phyloP scores from a whole-genome alignment of 1,140 invertebrate genomes.

The Papilio aristodemus region DNA sequence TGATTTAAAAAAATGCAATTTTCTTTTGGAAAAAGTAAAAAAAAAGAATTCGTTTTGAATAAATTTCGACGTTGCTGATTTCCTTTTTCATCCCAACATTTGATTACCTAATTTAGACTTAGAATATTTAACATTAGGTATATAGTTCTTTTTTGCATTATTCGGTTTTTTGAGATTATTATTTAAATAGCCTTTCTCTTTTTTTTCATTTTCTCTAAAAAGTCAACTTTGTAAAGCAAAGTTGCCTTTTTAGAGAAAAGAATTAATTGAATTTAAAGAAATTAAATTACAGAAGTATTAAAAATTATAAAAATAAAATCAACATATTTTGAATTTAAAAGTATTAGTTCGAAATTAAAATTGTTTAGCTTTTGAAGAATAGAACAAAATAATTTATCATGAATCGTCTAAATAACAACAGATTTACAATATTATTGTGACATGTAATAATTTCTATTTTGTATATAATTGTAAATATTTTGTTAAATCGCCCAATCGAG shows the following conservation, averaged over 20 bases:
- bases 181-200: background rate
- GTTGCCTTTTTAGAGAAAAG: background rate
- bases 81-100: no score
- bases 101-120: background rate
- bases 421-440: conserved; percentile 38
- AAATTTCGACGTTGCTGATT: no score
- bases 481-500: conserved; percentile 57
- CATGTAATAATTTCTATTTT: conserved; percentile 58
- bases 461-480: conserved; percentile 52
- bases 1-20: no score
- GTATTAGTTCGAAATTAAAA: background rate
- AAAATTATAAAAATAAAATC: background rate
- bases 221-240: background rate
- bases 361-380: no score
- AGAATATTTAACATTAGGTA: background rate
- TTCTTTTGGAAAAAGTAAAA: no score
- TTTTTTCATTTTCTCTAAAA: no score
- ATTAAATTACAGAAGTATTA: background rate
- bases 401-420: conserved; percentile 33
- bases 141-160: background rate
- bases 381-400: background rate
- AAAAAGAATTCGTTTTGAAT: no score
- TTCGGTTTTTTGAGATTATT: background rate
- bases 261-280: background rate
- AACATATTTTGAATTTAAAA: background rate